A percentile compares a stretch with the other conserved stretches of the same genome.
Conservation (phyloP, 2,888 invertebrate species). For the Synergus umbraculus region DNA sequence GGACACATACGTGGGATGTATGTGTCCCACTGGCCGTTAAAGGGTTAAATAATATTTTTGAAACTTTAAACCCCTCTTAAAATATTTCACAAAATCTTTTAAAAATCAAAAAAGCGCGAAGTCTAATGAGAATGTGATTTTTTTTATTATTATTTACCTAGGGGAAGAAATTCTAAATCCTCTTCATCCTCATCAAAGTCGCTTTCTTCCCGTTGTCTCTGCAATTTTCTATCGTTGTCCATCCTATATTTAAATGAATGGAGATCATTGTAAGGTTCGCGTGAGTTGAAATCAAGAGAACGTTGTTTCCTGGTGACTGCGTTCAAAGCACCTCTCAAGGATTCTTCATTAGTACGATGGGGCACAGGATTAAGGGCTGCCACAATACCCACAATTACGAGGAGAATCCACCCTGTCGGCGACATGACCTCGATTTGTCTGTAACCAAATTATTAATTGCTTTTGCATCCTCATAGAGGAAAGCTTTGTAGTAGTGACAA, state of each 20-base stretch:
- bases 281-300: conserved; percentile 64
- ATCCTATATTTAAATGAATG: conserved; percentile 67
- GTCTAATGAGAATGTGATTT: no score
- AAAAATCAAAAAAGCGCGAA: no score
- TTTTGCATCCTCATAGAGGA: not conserved
- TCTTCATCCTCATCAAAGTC: conserved; percentile 60
- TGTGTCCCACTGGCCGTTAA: no score
- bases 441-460: conserved; percentile 31
- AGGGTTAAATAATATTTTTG: no score
- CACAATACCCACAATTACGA: conserved; percentile 56
- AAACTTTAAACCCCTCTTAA: no score
- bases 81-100: no score
- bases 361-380: conserved; percentile 57
- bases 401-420: conserved; percentile 55
- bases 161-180: conserved; percentile 66
- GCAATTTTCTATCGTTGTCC: conserved; percentile 60
- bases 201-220: conserved; percentile 60
- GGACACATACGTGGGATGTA: no score
- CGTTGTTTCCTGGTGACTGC: conserved; percentile 78
- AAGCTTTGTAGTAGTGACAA: no score
- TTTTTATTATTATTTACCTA: conserved; percentile 55
- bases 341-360: conserved; percentile 71
- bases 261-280: conserved; percentile 68
- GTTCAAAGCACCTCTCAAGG: conserved; percentile 77
- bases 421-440: conserved; percentile 52